Base-by-base conservation (phyloP, 2,888 invertebrate species). In the Kryphioiulus occultus region DNA sequence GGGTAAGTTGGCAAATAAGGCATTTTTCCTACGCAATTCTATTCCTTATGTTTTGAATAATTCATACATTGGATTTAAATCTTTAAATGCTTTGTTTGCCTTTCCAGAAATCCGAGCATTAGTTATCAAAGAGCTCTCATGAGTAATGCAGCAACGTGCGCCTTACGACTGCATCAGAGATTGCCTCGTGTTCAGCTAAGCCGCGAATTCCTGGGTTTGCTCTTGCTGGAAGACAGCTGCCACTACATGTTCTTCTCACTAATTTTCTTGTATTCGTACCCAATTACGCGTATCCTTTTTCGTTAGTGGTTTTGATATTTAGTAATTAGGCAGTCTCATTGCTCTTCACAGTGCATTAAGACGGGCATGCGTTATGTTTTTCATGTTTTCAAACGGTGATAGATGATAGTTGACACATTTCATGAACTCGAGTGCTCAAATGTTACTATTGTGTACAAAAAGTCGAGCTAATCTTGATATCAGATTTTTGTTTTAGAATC, bases 181-280 rank as follows among this genome's bases (percentile, higher is more conserved):
- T 93, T 99, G 90, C 98, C 98, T 30, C 93, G 95, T 89, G 95
- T 98, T 90, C 94, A 95, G 88, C 93, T 99, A 88, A 96, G 95
- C 47, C 93, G 96, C 89, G 96, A 96, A 92, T 99, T 98, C 92
- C 92, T 99, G 89, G 94, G 95, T 10, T 93, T 94, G 86, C 93
- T 99, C 90, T 93, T 97, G 90, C 92, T 95, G 35, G 99, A 99
- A 92, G 93, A 94, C 90, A 98, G 98, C 90, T 98, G 97, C 89
- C 99, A 99, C 92, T 99, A 99, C 91, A 93, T 99, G 89, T 95
- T 99, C 93, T 99, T 96, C 92, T 97, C 98, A 85, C 93, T 98
- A 90, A 97, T 99, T 91, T 99, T 99, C 92, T 94, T 99, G 91
- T 97, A 96, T 92, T 96, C 96, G 53, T 93, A 95, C 88, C 98